These are phyloP conservation scores for Bradypodion ventrale DNA, from an alignment of 2,797 vertebrate genomes.

Conservation along the genomic window DNA sequence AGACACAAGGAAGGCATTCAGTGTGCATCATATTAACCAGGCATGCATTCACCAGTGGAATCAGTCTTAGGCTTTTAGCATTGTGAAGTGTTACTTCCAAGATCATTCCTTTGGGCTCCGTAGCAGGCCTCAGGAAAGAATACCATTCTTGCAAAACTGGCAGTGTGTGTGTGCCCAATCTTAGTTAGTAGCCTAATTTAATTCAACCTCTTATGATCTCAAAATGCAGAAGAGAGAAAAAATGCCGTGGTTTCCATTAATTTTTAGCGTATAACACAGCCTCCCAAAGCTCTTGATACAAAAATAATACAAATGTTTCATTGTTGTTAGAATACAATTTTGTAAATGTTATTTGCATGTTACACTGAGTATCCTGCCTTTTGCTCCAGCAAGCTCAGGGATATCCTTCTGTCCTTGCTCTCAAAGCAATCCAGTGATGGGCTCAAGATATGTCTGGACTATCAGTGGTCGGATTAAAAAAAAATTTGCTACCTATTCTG, in stretches of 20 bases:
- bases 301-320: background rate
- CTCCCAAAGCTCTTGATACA: slow-evolving; percentile 15
- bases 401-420: background rate
- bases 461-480: no score
- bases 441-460: no score
- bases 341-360: background rate
- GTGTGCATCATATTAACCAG: background rate
- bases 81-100: background rate
- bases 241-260: slow-evolving; percentile 1
- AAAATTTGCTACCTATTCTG: no score
- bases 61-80: background rate
- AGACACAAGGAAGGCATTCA: background rate
- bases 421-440: background rate
- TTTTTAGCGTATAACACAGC: slow-evolving; percentile 5
- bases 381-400: background rate
- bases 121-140: no score
- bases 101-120: background rate
- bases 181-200: background rate
- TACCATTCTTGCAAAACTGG: background rate
- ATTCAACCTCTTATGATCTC: background rate
- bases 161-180: background rate
- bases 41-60: background rate
- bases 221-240: background rate
- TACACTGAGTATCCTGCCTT: background rate
- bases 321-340: background rate